A percentile compares a stretch with the other conserved stretches of the same genome.
phyloP scores from a whole-genome alignment of 2,888 invertebrate genomes.

The Acrocera orbiculus region DNA sequence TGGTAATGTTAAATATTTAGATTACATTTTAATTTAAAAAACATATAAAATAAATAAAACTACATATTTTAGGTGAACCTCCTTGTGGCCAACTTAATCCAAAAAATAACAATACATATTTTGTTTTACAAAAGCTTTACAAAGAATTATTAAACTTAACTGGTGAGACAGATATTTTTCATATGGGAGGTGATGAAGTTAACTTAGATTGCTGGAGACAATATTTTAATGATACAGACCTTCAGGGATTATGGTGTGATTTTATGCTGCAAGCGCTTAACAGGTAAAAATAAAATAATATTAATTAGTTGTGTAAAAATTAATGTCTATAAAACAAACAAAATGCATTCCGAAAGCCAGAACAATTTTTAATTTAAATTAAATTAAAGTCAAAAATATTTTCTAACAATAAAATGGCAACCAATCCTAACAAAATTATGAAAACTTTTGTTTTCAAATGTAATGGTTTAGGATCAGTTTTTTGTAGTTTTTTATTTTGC shows the following conservation, averaged over 20 bases:
- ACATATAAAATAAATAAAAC: slow-evolving; percentile 5
- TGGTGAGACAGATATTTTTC: slow-evolving; percentile 60
- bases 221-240: slow-evolving; percentile 55
- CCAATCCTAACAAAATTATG: too few relatives aligned
- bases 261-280: slow-evolving; percentile 49
- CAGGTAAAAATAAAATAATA: slow-evolving; percentile 18
- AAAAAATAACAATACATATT: slow-evolving; percentile 58
- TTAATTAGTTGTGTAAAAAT: not conserved
- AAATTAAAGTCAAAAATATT: too few relatives aligned
- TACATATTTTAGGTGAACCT: slow-evolving; percentile 38
- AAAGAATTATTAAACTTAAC: slow-evolving; percentile 55
- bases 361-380: too few relatives aligned
- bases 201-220: slow-evolving; percentile 65
- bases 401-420: too few relatives aligned
- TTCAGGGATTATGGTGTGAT: slow-evolving; percentile 61
- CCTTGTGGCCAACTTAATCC: slow-evolving; percentile 77
- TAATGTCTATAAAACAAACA: not conserved
- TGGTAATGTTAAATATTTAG: slow-evolving; percentile 28
- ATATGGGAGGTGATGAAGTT: slow-evolving; percentile 51
- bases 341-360: not conserved
- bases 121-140: slow-evolving; percentile 54
- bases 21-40: not conserved
- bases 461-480: too few relatives aligned
- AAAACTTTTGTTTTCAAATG: too few relatives aligned
- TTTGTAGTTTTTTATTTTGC: too few relatives aligned